A percentile compares a stretch with the other conserved stretches of the same genome.
phyloP scores from a whole-genome alignment of 2,888 invertebrate genomes.

The Gymnocheta viridis region DNA sequence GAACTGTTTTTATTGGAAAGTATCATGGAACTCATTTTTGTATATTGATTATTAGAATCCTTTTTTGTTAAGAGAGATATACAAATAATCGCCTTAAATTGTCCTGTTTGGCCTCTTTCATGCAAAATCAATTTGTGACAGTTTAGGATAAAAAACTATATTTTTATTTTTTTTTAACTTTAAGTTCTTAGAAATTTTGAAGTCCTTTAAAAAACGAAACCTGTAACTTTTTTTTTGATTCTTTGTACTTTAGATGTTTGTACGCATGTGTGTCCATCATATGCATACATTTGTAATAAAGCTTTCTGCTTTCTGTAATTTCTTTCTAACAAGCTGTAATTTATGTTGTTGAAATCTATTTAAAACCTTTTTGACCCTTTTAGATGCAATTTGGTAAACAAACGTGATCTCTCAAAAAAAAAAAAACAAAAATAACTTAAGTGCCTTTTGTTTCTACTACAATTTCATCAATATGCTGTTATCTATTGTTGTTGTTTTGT shows the following conservation, averaged over 20 bases:
- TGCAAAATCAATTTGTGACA: no score
- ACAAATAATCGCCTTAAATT: no score
- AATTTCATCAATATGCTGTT: not conserved
- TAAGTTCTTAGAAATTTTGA: no score
- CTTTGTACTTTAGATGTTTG: not conserved
- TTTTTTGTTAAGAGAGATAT: no score
- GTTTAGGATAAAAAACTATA: no score
- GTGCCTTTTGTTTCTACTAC: constrained; percentile 15
- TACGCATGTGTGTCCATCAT: not conserved
- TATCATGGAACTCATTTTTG: no score
- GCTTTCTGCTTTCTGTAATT: not conserved
- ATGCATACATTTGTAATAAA: not conserved
- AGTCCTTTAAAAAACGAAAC: no score
- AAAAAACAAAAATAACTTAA: constrained; percentile 36
- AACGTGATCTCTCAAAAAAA: constrained; percentile 43
- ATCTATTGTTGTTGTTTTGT: not conserved
- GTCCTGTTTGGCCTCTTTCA: no score
- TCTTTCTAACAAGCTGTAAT: not conserved
- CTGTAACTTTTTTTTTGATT: not conserved
- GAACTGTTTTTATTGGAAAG: no score
- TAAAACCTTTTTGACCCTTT: constrained; percentile 44
- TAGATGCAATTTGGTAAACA: constrained; percentile 44
- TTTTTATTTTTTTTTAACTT: no score
- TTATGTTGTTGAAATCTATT: not conserved
- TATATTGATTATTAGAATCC: no score